phyloP scores from a whole-genome alignment of 1,140 invertebrate species.

The Idris sp. region DNA sequence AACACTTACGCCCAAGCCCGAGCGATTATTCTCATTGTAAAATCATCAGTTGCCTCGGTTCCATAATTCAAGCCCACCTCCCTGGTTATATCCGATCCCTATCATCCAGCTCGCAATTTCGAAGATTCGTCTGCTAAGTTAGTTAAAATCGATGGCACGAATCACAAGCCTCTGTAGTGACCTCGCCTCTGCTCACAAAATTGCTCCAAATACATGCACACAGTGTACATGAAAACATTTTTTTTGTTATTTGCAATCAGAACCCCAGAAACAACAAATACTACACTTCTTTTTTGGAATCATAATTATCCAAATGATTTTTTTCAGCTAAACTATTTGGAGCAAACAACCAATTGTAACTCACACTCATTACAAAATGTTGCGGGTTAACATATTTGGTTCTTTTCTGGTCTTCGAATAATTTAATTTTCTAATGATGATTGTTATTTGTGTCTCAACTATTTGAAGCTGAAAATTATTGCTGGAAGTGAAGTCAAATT shows the following conservation, averaged over 20 bases:
- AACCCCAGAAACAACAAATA: too few relatives aligned
- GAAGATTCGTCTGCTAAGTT: constrained; percentile 44
- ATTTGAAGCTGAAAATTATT: constrained; percentile 1
- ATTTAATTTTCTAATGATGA: too few relatives aligned
- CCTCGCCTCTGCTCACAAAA: constrained; percentile 33
- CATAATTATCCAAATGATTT: too few relatives aligned
- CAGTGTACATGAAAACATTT: background rate
- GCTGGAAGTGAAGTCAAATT: constrained; percentile 24
- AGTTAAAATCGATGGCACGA: constrained; percentile 51
- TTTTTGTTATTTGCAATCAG: too few relatives aligned
- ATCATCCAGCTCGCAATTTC: constrained; percentile 22
- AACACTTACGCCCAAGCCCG: constrained; percentile 6
- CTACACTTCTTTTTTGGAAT: too few relatives aligned
- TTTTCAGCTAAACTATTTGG: too few relatives aligned
- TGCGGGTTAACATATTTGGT: too few relatives aligned
- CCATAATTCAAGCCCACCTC: constrained; percentile 13
- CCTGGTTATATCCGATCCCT: constrained; percentile 5
- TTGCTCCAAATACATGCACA: too few relatives aligned
- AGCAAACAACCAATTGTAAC: too few relatives aligned
- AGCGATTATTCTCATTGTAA: constrained; percentile 23
- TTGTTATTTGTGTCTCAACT: too few relatives aligned
- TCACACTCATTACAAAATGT: too few relatives aligned
- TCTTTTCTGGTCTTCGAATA: too few relatives aligned
- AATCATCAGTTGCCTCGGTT: constrained; percentile 20
- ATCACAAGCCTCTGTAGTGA: constrained; percentile 45